These are phyloP conservation scores for Callopanchax toddi DNA, from an alignment of 2,113 vertebrate genomes.

Conservation along the genomic window DNA sequence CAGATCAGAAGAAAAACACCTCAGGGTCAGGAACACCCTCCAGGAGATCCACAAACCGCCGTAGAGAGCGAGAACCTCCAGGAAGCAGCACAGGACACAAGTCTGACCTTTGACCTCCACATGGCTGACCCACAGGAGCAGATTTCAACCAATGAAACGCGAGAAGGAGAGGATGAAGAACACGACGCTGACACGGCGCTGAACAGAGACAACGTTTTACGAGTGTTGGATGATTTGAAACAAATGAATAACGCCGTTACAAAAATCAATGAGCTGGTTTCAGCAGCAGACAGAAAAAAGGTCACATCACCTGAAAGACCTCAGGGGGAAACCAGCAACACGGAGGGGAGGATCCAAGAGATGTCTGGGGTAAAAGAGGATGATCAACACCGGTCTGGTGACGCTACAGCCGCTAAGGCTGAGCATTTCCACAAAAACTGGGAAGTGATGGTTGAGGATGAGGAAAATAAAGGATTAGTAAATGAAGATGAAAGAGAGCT, in stretches of 20 bases:
- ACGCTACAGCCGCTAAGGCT: no score
- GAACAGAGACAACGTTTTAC: background rate
- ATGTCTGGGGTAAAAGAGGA: background rate
- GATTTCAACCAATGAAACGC: background rate
- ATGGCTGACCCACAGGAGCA: constrained; percentile 8
- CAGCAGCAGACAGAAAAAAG: constrained; percentile 4
- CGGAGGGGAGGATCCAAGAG: background rate
- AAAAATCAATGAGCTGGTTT: background rate
- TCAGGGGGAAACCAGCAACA: constrained; percentile 3
- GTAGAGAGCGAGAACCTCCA: constrained; percentile 3
- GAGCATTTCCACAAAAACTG: no score
- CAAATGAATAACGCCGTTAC: background rate
- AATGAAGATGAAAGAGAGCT: constrained; percentile 5
- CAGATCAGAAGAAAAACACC: background rate
- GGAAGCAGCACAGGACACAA: constrained; percentile 18
- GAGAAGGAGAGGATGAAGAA: background rate
- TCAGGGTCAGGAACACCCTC: background rate
- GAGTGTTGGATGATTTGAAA: background rate
- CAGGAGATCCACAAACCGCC: constrained; percentile 11
- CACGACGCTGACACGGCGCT: background rate
- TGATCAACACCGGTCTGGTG: no score
- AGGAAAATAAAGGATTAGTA: constrained; percentile 41
- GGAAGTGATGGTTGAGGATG: constrained; percentile 63
- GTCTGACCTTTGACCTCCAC: constrained; percentile 4
- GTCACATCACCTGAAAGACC: background rate